phyloP scores from a whole-genome alignment of 2,888 invertebrate species.

The Drosophila recens region DNA sequence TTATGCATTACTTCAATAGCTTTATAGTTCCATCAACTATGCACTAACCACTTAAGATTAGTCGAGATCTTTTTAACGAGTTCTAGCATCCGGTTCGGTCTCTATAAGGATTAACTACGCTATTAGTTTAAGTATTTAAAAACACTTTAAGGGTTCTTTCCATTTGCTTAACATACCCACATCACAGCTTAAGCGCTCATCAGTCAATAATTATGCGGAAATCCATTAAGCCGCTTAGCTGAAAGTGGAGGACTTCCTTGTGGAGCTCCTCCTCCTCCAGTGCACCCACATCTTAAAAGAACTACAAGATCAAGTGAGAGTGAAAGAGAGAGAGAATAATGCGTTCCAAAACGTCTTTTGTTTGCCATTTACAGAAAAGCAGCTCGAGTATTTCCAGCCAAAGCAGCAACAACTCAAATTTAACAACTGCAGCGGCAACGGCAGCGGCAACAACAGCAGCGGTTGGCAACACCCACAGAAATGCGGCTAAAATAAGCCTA shows the following conservation, averaged over 20 bases:
- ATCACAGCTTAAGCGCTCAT: constrained; percentile 26
- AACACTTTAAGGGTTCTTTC: neutral
- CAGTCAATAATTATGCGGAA: constrained; percentile 37
- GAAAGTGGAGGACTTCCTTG: constrained; percentile 48
- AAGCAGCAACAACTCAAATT: constrained; percentile 82
- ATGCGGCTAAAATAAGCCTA: constrained; percentile 83
- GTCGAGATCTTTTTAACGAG: too few species aligned
- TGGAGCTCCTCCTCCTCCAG: constrained; percentile 44
- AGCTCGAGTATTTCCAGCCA: constrained; percentile 83
- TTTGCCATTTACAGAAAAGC: constrained; percentile 82
- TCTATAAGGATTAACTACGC: too few species aligned
- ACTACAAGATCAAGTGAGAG: neutral
- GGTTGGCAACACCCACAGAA: constrained; percentile 82
- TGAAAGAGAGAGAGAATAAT: constrained; percentile 28
- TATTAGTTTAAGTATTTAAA: neutral
- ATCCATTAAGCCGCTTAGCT: constrained; percentile 21
- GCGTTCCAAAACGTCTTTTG: constrained; percentile 42
- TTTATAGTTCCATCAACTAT: too few species aligned
- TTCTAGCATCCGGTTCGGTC: too few species aligned
- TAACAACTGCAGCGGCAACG: constrained; percentile 60
- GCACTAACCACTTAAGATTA: too few species aligned
- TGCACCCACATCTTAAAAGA: constrained; percentile 55
- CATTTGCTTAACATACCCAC: constrained; percentile 1
- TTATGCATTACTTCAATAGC: neutral
- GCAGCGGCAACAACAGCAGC: constrained; percentile 29